Base-by-base conservation (phyloP, 37 sponge, comb jelly and placozoan genomes). In the Cliona cf. orientalis region DNA sequence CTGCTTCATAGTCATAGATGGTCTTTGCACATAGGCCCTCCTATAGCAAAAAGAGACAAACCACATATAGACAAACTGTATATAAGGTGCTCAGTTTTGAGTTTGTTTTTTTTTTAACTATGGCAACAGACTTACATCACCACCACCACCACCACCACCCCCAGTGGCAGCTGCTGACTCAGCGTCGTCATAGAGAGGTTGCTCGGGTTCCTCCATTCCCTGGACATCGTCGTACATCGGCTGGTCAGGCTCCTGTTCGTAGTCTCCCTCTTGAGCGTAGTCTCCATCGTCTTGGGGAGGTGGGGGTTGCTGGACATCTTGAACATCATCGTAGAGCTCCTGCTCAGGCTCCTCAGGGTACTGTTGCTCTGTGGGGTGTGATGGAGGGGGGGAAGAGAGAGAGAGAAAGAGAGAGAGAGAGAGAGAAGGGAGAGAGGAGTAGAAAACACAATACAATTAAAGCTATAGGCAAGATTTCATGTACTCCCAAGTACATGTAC, bases 1-100 rank as follows among this genome's bases (percentile, higher is more conserved):
- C 88, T 61, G 96, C 96, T 83, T 92, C 66, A 55, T 97, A 97
- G 68, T 97, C 97, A 71, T 89, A 97, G 28, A 97, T 31, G 33
- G 95, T 93, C 43, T 58, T 79, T 38, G 95, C 97, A 62, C 41
- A 84, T 35, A 84, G 45, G 1, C 87, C 93, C 5, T 14, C 88
- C 5, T 3, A 26, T 42, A 42, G 60, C 41, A 75, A 6, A 22
- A 39, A 38, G 59, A 75, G 21, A 58, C 22, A 33, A 74, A 74
- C 32, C 2, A 56, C 36, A 74, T 17, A 26, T 55, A 74, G 31
- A 74, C 5, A 35, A 25, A 53, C 4, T 71, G 11, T 43, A 43
- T 26, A 71, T 44, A 12, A n/a, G n/a, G n/a, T n/a, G n/a, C n/a
- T n/a, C n/a, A n/a, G n/a, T 49, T 19, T 49, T 49, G 55, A 49